Conservation (phyloP, 2,113 vertebrate species). For the Menura novaehollandiae region DNA sequence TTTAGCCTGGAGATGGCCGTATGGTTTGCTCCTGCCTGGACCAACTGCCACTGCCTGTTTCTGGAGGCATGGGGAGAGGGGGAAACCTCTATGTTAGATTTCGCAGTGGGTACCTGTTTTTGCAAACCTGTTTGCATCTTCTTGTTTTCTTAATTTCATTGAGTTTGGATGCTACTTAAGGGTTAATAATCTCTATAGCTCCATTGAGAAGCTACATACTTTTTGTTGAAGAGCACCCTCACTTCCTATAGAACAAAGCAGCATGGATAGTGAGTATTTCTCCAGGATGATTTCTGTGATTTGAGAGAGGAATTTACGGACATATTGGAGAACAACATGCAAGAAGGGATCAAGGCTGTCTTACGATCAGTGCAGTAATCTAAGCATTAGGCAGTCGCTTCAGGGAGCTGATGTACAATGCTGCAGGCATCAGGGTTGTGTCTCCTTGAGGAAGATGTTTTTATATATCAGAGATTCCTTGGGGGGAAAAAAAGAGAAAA, state of each 20-base stretch:
- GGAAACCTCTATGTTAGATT: not conserved
- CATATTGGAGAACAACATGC: not conserved
- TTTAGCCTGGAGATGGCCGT: not conserved
- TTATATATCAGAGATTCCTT: not conserved
- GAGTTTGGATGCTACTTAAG: not conserved
- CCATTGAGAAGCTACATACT: not conserved
- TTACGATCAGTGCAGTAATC: not conserved
- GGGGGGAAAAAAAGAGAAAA: rapidly evolving
- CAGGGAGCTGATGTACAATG: not conserved
- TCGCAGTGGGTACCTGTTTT: not conserved
- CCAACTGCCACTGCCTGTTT: not conserved
- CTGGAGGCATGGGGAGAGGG: not conserved
- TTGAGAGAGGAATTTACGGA: not conserved
- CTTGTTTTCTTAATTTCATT: not conserved
- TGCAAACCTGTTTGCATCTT: not conserved
- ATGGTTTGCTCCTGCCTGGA: not conserved
- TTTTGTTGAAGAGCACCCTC: not conserved
- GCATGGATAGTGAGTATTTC: not conserved
- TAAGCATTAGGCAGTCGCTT: not conserved
- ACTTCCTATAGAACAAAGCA: not conserved
- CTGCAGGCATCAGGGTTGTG: not conserved
- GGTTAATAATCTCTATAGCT: not conserved
- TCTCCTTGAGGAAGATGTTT: not conserved
- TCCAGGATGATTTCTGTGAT: not conserved
- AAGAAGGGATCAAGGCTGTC: not conserved